Evolutionary conservation across 1,140 invertebrate genomes (phyloP).

Genomic region (Pararge aegeria): DNA sequence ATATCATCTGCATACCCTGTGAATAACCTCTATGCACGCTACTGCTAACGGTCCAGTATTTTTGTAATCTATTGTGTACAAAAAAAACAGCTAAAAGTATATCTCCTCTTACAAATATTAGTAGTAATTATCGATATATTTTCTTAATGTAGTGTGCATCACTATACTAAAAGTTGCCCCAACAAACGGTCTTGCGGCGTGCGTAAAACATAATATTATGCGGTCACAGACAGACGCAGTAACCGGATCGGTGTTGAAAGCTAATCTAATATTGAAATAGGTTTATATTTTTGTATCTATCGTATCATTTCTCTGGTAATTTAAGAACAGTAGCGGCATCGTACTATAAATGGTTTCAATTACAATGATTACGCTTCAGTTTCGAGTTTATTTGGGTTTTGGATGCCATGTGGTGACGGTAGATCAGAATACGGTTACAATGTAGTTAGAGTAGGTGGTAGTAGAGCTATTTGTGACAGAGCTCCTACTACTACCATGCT

Average conservation of each 20-base stretch:
- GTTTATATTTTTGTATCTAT: slow-evolving; percentile 23
- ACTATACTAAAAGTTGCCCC: slow-evolving; percentile 55
- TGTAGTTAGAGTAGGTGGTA: too few species aligned
- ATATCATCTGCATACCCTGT: too few species aligned
- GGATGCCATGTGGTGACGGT: too few species aligned
- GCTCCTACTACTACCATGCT: too few species aligned
- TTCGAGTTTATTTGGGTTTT: slow-evolving; percentile 14
- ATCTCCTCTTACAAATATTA: too few species aligned
- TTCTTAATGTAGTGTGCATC: slow-evolving; percentile 25
- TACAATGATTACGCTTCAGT: slow-evolving; percentile 9
- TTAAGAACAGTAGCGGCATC: slow-evolving; percentile 12
- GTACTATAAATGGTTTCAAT: slow-evolving; percentile 5
- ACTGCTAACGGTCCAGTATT: too few species aligned
- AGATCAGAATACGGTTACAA: too few species aligned
- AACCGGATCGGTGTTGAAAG: slow-evolving; percentile 50
- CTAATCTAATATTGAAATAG: slow-evolving; percentile 72
- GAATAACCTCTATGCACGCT: too few species aligned
- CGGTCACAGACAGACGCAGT: slow-evolving; percentile 55
- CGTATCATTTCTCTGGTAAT: slow-evolving; percentile 21
- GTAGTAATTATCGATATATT: slow-evolving; percentile 1
- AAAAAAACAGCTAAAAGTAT: too few species aligned
- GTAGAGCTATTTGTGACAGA: too few species aligned
- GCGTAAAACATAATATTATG: slow-evolving; percentile 71
- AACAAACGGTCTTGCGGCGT: slow-evolving; percentile 66
- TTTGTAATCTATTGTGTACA: too few species aligned